These are phyloP conservation scores for Laterallus jamaicensis DNA, from an alignment of 2,113 vertebrate species.

Conservation along the genomic window DNA sequence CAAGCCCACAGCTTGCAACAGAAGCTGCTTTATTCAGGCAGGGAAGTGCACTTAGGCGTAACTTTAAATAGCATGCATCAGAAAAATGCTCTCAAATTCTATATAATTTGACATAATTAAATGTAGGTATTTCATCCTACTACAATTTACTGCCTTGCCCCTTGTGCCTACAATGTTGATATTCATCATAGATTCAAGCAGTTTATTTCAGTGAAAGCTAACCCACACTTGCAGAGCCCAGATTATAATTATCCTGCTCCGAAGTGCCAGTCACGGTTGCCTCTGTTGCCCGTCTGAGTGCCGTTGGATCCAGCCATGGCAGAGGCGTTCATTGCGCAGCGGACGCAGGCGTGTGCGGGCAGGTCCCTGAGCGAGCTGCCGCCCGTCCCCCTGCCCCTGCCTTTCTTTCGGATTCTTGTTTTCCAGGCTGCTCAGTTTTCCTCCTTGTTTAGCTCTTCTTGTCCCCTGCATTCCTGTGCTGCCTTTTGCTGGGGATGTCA, in stretches of 20 bases:
- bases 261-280: constrained; percentile 47
- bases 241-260: constrained; percentile 73
- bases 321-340: neutral
- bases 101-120: constrained; percentile 84
- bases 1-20: constrained; percentile 50
- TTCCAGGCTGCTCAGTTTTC: neutral
- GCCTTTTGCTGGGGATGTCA: neutral
- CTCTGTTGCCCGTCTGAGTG: constrained; percentile 20
- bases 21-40: constrained; percentile 66
- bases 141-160: constrained; percentile 79
- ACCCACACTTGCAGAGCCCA: constrained; percentile 73
- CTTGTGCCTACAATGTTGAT: constrained; percentile 77
- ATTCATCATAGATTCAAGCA: constrained; percentile 62
- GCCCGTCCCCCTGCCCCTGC: neutral
- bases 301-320: neutral
- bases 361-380: neutral
- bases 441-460: neutral
- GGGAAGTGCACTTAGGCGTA: constrained; percentile 59
- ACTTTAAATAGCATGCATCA: constrained; percentile 77
- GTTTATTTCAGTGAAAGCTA: constrained; percentile 79
- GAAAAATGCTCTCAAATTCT: constrained; percentile 78
- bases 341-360: neutral
- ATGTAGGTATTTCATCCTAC: constrained; percentile 79
- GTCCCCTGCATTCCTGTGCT: neutral
- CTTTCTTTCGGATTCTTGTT: neutral